A percentile compares a stretch with the other conserved stretches of the same genome.
These are phyloP conservation scores for Phacellophora camtschatica DNA, from an alignment of 30 jellyfish, hydroid and myxozoan species.

Conservation along the genomic window DNA sequence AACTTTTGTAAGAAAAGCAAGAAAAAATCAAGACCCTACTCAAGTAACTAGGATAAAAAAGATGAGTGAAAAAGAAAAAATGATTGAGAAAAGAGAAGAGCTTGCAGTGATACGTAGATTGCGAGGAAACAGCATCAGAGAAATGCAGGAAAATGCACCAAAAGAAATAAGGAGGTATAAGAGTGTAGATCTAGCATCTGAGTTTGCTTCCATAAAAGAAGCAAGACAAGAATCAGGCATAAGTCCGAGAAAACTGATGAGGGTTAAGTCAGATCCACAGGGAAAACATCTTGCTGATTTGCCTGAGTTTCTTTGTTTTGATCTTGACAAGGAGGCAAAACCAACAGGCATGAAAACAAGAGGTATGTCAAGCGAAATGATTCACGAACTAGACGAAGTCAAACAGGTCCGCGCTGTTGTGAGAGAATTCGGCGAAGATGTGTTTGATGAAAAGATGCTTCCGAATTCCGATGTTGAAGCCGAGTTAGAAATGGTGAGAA, in stretches of 20 bases:
- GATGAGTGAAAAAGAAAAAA: not conserved
- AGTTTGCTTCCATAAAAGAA: not conserved
- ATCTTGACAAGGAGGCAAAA: not conserved
- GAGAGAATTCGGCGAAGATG: not conserved
- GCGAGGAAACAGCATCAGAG: conserved; percentile 20
- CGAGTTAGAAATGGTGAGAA: not conserved
- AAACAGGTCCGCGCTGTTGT: not conserved
- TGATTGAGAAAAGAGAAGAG: not conserved
- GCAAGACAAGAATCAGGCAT: not conserved
- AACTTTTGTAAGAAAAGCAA: not conserved
- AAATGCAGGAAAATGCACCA: not conserved
- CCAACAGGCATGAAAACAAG: not conserved
- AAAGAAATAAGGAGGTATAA: not conserved
- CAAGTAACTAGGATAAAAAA: not conserved
- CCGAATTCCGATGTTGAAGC: not conserved
- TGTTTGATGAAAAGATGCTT: not conserved
- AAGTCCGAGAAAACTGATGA: not conserved
- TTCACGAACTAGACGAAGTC: not conserved
- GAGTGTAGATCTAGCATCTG: not conserved
- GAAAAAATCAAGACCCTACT: not conserved
- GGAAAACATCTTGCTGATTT: not conserved
- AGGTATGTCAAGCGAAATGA: not conserved
- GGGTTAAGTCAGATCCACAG: not conserved
- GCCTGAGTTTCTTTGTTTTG: not conserved
- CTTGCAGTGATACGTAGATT: conserved; percentile 2